Percentiles rank a stretch among this genome's conserved stretches.
phyloP scores from a whole-genome alignment of 2,888 invertebrate species.

The Stramonita haemastoma region DNA sequence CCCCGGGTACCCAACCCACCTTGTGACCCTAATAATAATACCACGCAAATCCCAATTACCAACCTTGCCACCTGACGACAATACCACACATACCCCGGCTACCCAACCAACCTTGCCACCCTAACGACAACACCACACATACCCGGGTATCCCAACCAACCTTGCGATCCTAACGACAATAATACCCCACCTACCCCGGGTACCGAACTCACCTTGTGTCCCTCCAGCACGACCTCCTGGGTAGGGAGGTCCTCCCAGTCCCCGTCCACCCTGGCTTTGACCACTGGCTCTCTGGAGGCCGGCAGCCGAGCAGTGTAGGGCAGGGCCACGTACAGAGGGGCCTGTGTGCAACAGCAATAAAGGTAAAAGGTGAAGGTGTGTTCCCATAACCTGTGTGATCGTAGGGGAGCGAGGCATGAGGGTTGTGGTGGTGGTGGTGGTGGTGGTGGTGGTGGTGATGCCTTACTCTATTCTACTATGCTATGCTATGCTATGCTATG shows the following conservation, averaged over 20 bases:
- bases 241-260: slow-evolving; percentile 67
- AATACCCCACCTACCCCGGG: background rate
- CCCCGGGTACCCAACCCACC: too few relatives aligned
- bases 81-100: too few relatives aligned
- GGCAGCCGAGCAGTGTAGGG: slow-evolving; percentile 57
- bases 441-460: too few relatives aligned
- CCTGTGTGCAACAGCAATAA: too few relatives aligned
- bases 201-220: slow-evolving; percentile 64
- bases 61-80: background rate
- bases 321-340: slow-evolving; percentile 64
- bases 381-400: too few relatives aligned
- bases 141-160: background rate
- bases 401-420: too few relatives aligned
- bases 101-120: background rate
- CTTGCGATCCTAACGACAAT: background rate
- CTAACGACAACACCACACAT: background rate
- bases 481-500: too few relatives aligned
- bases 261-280: slow-evolving; percentile 67
- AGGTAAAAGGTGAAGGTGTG: too few relatives aligned
- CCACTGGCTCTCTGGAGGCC: slow-evolving; percentile 66
- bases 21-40: too few relatives aligned
- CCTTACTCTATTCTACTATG: too few relatives aligned
- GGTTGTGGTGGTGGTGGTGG: too few relatives aligned
- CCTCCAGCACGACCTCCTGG: slow-evolving; percentile 67
- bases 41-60: too few relatives aligned